phyloP scores from a whole-genome alignment of 2,797 vertebrate species.

The Thunnus albacares region DNA sequence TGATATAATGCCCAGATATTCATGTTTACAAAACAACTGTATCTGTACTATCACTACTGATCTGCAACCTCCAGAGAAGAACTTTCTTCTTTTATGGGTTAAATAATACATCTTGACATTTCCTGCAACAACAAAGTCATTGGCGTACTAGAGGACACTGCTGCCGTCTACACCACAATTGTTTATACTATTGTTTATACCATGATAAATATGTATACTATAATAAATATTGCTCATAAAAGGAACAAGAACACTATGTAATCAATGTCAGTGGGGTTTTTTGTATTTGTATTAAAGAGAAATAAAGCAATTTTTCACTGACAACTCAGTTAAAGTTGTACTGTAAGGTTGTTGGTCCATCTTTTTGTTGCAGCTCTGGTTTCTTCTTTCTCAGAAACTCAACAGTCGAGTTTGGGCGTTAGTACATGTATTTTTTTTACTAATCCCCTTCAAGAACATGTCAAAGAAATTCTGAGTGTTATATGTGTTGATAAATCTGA shows the following conservation, averaged over 20 bases:
- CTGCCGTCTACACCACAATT: constrained; percentile 29
- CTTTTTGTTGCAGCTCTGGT: not conserved
- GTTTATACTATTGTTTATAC: constrained; percentile 11
- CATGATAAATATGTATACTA: constrained; percentile 4
- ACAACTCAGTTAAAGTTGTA: not conserved
- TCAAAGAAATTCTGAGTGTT: not conserved
- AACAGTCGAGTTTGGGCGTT: not conserved
- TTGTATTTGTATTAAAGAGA: not conserved
- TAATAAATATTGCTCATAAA: constrained; percentile 9
- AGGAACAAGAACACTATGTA: not conserved
- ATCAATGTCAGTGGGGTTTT: not conserved
- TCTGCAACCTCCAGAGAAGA: constrained; percentile 14
- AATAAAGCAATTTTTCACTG: constrained; percentile 22
- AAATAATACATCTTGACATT: constrained; percentile 58
- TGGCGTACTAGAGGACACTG: constrained; percentile 14
- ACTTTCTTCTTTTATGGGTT: constrained; percentile 35
- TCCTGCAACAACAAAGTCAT: constrained; percentile 37
- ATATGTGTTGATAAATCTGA: constrained; percentile 4
- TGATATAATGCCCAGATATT: not conserved
- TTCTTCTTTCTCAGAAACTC: not conserved
- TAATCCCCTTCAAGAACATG: constrained; percentile 3
- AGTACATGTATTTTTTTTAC: constrained; percentile 14
- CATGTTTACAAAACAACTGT: constrained; percentile 16
- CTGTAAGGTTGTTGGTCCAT: not conserved
- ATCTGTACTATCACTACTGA: constrained; percentile 22